Conservation (phyloP, 2,888 invertebrate genomes). For the Habrosyne pyritoides region DNA sequence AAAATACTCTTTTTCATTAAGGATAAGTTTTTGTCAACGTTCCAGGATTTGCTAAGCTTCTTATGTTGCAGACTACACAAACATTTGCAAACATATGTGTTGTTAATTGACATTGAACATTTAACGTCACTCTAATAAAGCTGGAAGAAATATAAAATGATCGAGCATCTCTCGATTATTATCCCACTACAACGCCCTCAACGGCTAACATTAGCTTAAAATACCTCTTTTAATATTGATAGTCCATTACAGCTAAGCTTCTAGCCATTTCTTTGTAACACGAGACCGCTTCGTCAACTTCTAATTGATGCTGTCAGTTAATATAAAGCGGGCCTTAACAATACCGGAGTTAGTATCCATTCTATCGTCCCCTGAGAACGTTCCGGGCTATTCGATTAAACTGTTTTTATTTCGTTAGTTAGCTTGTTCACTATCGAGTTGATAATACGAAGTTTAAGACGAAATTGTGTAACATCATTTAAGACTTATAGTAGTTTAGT, state of each 20-base stretch:
- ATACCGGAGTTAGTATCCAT: slow-evolving; percentile 49
- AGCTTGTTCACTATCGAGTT: slow-evolving; percentile 20
- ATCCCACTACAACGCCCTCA: neutral
- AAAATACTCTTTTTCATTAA: too few relatives aligned
- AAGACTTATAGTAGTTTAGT: slow-evolving; percentile 2
- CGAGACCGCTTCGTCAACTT: slow-evolving; percentile 73
- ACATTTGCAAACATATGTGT: too few relatives aligned
- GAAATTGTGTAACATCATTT: slow-evolving; percentile 6
- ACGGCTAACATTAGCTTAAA: slow-evolving; percentile 26
- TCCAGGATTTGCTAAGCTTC: too few relatives aligned
- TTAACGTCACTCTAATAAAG: too few relatives aligned
- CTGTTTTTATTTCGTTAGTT: slow-evolving; percentile 42
- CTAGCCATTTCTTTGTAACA: slow-evolving; percentile 72
- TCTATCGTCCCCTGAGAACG: slow-evolving; percentile 63
- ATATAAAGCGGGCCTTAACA: slow-evolving; percentile 63
- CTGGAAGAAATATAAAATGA: too few relatives aligned
- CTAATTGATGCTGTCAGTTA: slow-evolving; percentile 83
- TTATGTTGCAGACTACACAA: too few relatives aligned
- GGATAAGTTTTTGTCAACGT: too few relatives aligned
- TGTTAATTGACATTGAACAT: too few relatives aligned
- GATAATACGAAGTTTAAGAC: slow-evolving; percentile 16
- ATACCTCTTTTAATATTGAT: slow-evolving; percentile 69
- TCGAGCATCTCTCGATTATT: neutral
- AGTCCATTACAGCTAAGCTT: slow-evolving; percentile 69
- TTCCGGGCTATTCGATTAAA: slow-evolving; percentile 45